Evolutionary conservation across 1,140 invertebrate species (phyloP).

Genomic region (Apocrypta bakeri): DNA sequence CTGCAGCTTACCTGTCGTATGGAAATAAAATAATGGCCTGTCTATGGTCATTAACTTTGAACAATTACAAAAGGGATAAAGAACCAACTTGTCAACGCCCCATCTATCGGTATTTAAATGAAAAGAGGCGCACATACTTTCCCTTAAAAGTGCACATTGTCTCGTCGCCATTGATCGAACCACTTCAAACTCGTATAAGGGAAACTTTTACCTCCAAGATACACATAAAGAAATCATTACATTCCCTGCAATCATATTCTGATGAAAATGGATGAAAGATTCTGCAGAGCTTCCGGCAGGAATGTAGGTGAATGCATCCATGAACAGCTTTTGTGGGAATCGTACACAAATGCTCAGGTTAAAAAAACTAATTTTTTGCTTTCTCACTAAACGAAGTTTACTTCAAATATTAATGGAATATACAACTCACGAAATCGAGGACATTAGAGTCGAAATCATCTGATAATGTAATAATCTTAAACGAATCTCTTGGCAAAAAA

Average conservation of each 20-base stretch:
- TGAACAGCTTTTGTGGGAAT: slow-evolving; percentile 78
- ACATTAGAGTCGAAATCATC: slow-evolving; percentile 72
- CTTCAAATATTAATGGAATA: background rate
- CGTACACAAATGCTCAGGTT: background rate
- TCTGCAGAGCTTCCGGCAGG: slow-evolving; percentile 87
- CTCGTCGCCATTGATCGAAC: no score
- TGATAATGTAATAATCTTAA: slow-evolving; percentile 70
- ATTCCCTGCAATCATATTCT: slow-evolving; percentile 77
- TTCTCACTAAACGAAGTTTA: background rate
- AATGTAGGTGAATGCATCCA: slow-evolving; percentile 83
- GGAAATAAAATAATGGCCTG: background rate
- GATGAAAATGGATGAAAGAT: slow-evolving; percentile 84
- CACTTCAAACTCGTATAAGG: no score
- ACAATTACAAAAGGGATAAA: background rate
- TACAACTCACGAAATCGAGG: slow-evolving; percentile 64
- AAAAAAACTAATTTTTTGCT: background rate
- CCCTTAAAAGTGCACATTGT: background rate
- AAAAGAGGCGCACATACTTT: background rate
- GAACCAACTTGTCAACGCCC: no score
- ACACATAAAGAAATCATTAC: background rate
- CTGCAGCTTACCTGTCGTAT: slow-evolving; percentile 36
- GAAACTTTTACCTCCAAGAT: background rate
- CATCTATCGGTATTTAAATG: no score
- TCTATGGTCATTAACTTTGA: background rate
- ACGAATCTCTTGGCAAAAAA: background rate